Percentiles rank a stretch among this genome's conserved stretches.
These are phyloP conservation scores for Saimiri boliviensis DNA, from an alignment of 2,113 vertebrate species.

Conservation along the genomic window DNA sequence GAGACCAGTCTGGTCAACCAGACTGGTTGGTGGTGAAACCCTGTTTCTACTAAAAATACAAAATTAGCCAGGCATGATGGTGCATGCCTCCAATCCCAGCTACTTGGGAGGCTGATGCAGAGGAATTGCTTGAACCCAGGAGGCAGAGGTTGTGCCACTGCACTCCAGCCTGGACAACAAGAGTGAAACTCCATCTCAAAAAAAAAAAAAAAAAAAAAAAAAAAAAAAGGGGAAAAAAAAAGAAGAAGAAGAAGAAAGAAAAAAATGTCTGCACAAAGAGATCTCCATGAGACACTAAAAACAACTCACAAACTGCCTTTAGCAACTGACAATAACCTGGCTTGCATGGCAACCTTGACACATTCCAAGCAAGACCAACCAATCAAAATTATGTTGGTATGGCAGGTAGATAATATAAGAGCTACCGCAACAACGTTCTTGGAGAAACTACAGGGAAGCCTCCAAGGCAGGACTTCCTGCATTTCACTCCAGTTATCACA, in stretches of 20 bases:
- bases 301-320: neutral
- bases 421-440: neutral
- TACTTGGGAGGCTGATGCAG: no score
- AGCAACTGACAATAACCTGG: neutral
- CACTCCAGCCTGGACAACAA: no score
- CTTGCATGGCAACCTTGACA: neutral
- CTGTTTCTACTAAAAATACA: no score
- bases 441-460: neutral
- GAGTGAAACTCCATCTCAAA: no score
- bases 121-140: no score
- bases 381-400: neutral
- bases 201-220: no score
- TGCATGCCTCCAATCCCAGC: no score
- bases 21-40: no score
- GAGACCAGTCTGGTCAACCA: no score
- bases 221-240: rapidly evolving
- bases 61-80: no score
- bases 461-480: neutral
- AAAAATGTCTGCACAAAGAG: neutral
- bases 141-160: no score
- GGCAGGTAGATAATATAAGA: neutral
- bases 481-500: neutral
- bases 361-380: neutral
- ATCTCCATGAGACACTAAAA: neutral
- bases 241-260: rapidly evolving